Evolutionary conservation across 2,888 invertebrate species (phyloP).

Genomic region (Dryocosmus kuriphilus): DNA sequence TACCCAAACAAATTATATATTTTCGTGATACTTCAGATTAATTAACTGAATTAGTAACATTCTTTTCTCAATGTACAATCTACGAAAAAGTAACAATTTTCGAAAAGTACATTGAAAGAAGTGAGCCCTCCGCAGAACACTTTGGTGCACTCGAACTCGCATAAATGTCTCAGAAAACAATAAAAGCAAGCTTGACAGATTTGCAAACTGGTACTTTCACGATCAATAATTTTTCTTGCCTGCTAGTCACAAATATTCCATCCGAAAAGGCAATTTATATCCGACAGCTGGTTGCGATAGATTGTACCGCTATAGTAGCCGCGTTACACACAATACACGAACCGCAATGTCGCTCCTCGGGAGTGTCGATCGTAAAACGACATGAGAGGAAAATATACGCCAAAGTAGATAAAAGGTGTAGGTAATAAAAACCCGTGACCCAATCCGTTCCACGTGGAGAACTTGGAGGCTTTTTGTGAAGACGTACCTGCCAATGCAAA

Average conservation of each 20-base stretch:
- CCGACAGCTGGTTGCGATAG: slow-evolving; percentile 53
- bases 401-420: slow-evolving; percentile 8
- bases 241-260: slow-evolving; percentile 50
- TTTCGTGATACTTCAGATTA: too few relatives aligned
- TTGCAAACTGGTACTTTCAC: neutral
- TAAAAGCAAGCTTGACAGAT: slow-evolving; percentile 7
- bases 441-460: neutral
- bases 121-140: too few relatives aligned
- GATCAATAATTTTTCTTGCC: slow-evolving; percentile 23
- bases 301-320: slow-evolving; percentile 36
- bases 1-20: too few relatives aligned
- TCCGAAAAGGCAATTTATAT: slow-evolving; percentile 54
- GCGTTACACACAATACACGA: slow-evolving; percentile 16
- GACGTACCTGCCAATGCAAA: slow-evolving; percentile 18
- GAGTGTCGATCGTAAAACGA: slow-evolving; percentile 21
- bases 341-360: slow-evolving; percentile 4
- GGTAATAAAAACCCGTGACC: slow-evolving; percentile 15
- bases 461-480: neutral
- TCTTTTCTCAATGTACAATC: too few relatives aligned
- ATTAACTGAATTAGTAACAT: too few relatives aligned
- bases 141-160: too few relatives aligned
- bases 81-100: too few relatives aligned
- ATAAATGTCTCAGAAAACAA: slow-evolving; percentile 3
- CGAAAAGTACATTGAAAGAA: too few relatives aligned
- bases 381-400: slow-evolving; percentile 24